Evolutionary conservation across 2,113 vertebrate genomes (phyloP), one percentile per base, ranked within the genome.

Genomic region (Haplochromis burtoni): DNA sequence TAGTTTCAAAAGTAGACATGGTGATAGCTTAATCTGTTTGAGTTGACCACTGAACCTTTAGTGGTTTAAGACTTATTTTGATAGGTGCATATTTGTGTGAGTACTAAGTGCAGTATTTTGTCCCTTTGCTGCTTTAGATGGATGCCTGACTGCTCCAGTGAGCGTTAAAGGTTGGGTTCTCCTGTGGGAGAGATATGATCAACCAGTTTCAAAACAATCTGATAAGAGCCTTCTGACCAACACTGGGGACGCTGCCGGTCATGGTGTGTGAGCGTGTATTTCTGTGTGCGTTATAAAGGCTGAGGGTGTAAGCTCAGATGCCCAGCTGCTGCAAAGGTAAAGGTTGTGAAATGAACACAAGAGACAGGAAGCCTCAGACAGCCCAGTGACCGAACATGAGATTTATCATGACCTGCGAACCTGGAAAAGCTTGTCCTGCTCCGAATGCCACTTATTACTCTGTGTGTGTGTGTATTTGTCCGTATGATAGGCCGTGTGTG

Each of bases 381-480:
- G 85, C 45, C 24, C 21, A 59, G 40, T 92, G 86, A 85, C 79
- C 86, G 93, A 66, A 92, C 51, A 90, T 49, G 78, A 85, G 88
- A 81, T 87, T 89, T 91, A 89, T 92, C 81, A 63, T 76, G 88
- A 93, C 80, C 79, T 31, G 78, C 85, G 51, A 88, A 87, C 87
- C 19, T 80, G 29, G 49, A 86, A 91, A 93, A 80, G 87, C 91
- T 84, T 80, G 73, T 87, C 63, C 84, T 86, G 45, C 40, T 35
- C 82, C 53, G 31, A 86, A 88, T 84, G 82, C 31, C 45, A 68
- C 81, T 82, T 81, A 40, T 19, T 84, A 10, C 17, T 2, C 73
- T 81, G 13, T 59, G 84, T 81, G 71, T 83, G 71, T 83, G 71
- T 84, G 38, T 85, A 12, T 79, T 29, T 59, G 21, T 71, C 4